phyloP scores from a whole-genome alignment of 2,888 invertebrate genomes.

The Spisula subtruncata region DNA sequence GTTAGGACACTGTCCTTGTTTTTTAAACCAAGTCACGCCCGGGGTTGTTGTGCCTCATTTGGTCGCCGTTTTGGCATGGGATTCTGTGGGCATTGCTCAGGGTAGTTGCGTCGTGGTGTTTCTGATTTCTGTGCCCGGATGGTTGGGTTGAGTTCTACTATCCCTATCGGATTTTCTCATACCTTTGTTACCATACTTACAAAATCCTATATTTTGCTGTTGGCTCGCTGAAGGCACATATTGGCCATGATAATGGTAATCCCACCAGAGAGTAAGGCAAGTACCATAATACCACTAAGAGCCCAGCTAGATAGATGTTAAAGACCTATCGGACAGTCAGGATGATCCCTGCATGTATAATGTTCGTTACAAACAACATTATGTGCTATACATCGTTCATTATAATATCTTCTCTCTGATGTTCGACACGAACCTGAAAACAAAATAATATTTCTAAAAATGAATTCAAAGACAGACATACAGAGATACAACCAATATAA shows the following conservation, averaged over 20 bases:
- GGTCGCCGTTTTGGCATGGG: too few relatives aligned
- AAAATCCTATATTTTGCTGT: conserved; percentile 59
- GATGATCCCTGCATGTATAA: conserved; percentile 66
- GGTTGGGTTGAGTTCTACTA: too few relatives aligned
- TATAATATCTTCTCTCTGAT: conserved; percentile 58
- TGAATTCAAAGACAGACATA: too few relatives aligned
- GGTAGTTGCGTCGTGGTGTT: too few relatives aligned
- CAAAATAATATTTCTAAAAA: background rate
- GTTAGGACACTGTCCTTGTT: too few relatives aligned
- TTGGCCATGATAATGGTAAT: conserved; percentile 68
- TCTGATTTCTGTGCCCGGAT: too few relatives aligned
- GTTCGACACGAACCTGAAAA: conserved; percentile 66
- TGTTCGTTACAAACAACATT: conserved; percentile 66
- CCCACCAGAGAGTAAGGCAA: conserved; percentile 60
- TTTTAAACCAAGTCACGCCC: too few relatives aligned
- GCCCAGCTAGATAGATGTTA: conserved; percentile 69
- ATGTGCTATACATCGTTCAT: conserved; percentile 67
- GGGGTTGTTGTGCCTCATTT: too few relatives aligned
- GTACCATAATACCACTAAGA: conserved; percentile 65
- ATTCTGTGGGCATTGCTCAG: too few relatives aligned
- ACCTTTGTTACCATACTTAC: conserved; percentile 49
- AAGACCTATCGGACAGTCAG: conserved; percentile 69
- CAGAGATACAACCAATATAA: too few relatives aligned
- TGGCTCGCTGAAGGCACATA: conserved; percentile 64
- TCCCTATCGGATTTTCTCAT: too few relatives aligned